Conservation (phyloP, 2,888 invertebrate genomes). For the Diadegma fenestrale region DNA sequence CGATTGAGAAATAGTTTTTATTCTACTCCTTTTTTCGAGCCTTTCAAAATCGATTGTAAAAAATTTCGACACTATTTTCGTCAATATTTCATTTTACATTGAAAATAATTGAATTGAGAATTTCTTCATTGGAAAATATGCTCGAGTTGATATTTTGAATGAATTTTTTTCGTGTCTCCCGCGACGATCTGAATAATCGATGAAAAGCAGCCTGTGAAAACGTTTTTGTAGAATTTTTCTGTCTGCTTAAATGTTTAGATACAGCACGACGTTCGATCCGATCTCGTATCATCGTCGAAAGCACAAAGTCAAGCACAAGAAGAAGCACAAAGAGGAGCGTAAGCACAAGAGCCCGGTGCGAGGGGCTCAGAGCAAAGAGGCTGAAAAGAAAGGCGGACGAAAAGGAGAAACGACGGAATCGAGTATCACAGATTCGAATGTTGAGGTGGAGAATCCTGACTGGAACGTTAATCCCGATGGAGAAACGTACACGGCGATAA, state of each 20-base stretch:
- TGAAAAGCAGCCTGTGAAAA: background rate
- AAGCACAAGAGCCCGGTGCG: slow-evolving; percentile 81
- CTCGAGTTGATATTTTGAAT: background rate
- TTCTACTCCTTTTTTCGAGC: background rate
- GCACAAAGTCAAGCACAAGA: slow-evolving; percentile 92
- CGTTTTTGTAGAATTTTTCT: background rate
- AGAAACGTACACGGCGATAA: slow-evolving; percentile 87
- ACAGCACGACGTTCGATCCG: slow-evolving; percentile 81
- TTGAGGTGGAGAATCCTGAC: slow-evolving; percentile 87
- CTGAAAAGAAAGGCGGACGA: slow-evolving; percentile 29
- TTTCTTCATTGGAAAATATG: background rate
- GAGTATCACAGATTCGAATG: slow-evolving; percentile 89
- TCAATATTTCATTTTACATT: background rate
- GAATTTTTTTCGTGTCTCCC: background rate
- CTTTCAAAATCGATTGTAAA: background rate
- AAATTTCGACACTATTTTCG: background rate
- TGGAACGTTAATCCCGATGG: slow-evolving; percentile 83
- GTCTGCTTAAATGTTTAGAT: slow-evolving; percentile 72
- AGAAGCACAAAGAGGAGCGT: slow-evolving; percentile 89
- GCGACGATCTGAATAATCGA: background rate
- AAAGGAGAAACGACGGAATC: slow-evolving; percentile 52
- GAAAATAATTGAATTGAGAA: background rate
- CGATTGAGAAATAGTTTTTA: background rate
- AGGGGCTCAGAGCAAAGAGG: slow-evolving; percentile 56
- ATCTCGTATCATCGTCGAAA: slow-evolving; percentile 85